Percentiles rank a stretch among this genome's conserved stretches.
These are phyloP conservation scores for Capromys pilorides DNA, from an alignment of 2,797 vertebrate species.

Conservation along the genomic window DNA sequence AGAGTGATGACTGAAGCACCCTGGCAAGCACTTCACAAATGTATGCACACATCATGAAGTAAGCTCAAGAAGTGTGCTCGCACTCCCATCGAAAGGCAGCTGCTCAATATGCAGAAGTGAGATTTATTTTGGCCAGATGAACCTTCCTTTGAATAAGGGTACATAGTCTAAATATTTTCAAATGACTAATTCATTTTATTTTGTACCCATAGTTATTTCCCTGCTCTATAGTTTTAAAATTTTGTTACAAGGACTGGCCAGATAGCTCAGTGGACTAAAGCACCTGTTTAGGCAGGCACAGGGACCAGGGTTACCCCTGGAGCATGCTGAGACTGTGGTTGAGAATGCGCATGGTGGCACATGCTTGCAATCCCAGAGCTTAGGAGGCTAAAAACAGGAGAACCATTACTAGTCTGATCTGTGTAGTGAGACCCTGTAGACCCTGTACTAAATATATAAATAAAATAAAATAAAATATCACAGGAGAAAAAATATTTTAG, in stretches of 20 bases:
- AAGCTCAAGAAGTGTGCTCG: not conserved
- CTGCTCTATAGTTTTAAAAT: not conserved
- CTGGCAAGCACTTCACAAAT: not conserved
- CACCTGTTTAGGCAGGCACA: too few relatives aligned
- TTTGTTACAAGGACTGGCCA: too few relatives aligned
- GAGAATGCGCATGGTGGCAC: too few relatives aligned
- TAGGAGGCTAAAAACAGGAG: too few relatives aligned
- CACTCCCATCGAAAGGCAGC: not conserved
- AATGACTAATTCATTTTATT: constrained; percentile 1
- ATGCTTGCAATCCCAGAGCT: too few relatives aligned
- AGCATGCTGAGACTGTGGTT: too few relatives aligned
- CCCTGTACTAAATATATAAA: too few relatives aligned
- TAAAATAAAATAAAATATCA: not conserved
- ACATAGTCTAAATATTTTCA: constrained; percentile 23
- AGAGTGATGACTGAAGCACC: constrained; percentile 19
- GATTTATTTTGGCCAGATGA: constrained; percentile 32
- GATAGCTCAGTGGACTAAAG: too few relatives aligned
- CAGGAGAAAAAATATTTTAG: constrained; percentile 7
- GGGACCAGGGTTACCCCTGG: too few relatives aligned
- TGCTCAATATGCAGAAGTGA: not conserved
- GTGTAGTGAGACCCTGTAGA: too few relatives aligned
- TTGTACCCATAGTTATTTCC: constrained; percentile 41
- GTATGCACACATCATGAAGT: not conserved
- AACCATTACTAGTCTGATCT: too few relatives aligned
- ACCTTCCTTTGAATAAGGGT: constrained; percentile 29